Evolutionary conservation across 2,797 vertebrate species (phyloP), one percentile per base, ranked within the genome.

Genomic region (Pangasius larnaudii): DNA sequence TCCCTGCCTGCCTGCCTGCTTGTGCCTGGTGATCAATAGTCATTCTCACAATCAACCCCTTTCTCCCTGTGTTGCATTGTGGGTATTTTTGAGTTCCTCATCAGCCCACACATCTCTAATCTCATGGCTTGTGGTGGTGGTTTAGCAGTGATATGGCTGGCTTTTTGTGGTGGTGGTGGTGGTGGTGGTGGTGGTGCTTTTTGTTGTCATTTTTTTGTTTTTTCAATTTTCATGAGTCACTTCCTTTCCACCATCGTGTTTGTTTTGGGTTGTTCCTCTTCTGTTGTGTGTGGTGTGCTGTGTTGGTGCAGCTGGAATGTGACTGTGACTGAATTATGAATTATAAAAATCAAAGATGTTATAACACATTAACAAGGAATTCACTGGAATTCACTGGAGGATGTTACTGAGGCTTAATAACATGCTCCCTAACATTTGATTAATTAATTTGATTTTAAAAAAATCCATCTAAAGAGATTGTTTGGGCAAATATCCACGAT

Each of bases 1-100:
- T 90, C 95, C 89, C 89, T 90, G 95, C 95, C 93, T 95, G 96
- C 95, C 93, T 96, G 95, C 88, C 89, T 90, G 95, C 95, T 94
- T 95, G 95, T 94, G 95, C 95, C 95, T 95, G 94, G 95, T 95
- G 94, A 94, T 90, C 88, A 22, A 36, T 93, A 93, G 94, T 95
- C 95, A 95, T 96, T 93, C 91, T 87, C 88, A 91, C 85, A 89
- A 78, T 83, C 88, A 88, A 92, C 91, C 91, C 91, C 82, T 89
- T 91, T 92, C 91, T 91, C 92, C 90, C 93, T 91, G 90, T 95
- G 42, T 88, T 95, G 96, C 96, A 96, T 96, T 89, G 79, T 96
- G 95, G 89, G 89, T 89, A 85, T 65, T 86, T 85, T 91, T 78
- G 53, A 65, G 86, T 71, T 84, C 27, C 88, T 95, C 93, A 92